A percentile compares a stretch with the other conserved stretches of the same genome.
Evolutionary conservation across 2,888 invertebrate species (phyloP).

Genomic region (Orgyia antiqua): DNA sequence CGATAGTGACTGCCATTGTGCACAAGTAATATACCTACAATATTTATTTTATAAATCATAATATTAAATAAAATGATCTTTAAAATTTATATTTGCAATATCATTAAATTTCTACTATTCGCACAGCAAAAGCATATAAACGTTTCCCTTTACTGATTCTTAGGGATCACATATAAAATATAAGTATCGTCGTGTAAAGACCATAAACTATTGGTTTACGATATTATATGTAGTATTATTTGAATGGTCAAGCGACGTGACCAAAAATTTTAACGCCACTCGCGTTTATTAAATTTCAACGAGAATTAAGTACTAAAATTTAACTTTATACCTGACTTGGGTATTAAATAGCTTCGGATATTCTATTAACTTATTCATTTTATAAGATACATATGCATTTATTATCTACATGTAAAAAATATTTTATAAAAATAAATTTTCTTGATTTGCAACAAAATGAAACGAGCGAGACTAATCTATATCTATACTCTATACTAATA

Average conservation of each 20-base stretch:
- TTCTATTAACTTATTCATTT: background rate
- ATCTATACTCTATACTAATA: too few relatives aligned
- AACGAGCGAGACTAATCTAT: too few relatives aligned
- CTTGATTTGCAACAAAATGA: too few relatives aligned
- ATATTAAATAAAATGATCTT: background rate
- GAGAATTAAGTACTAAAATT: conserved; percentile 19
- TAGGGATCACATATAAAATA: conserved; percentile 54
- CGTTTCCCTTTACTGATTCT: conserved; percentile 42
- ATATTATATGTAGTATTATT: conserved; percentile 40
- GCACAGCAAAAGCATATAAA: conserved; percentile 40
- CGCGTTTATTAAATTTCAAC: conserved; percentile 23
- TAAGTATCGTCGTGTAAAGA: conserved; percentile 46
- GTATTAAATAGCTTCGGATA: conserved; percentile 2
- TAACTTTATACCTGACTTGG: conserved; percentile 6
- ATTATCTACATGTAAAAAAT: background rate
- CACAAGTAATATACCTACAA: too few relatives aligned
- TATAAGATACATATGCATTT: background rate
- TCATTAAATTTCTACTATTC: conserved; percentile 34
- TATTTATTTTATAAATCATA: too few relatives aligned
- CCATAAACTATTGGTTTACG: conserved; percentile 50
- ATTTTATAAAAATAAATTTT: too few relatives aligned
- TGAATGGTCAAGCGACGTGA: conserved; percentile 46
- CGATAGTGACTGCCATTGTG: too few relatives aligned
- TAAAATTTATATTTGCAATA: conserved; percentile 9
- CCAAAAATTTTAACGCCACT: conserved; percentile 28